These are phyloP conservation scores for Talpa occidentalis DNA, from an alignment of 2,113 vertebrate species.

Conservation along the genomic window DNA sequence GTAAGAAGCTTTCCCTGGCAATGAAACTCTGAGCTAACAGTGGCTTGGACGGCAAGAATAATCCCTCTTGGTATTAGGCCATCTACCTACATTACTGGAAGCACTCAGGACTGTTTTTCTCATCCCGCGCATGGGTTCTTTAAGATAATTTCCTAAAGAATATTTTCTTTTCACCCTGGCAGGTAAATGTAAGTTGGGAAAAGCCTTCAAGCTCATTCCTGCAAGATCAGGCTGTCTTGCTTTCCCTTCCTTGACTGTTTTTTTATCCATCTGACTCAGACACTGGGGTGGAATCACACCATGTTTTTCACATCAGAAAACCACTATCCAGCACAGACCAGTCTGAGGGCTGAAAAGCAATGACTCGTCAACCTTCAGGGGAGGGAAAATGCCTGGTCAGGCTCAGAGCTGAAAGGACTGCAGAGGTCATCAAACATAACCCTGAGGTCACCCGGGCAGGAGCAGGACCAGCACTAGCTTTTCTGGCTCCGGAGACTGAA, in stretches of 20 bases:
- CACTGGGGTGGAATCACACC: no score
- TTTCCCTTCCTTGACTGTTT: background rate
- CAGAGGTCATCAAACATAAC: background rate
- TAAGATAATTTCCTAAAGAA: slow-evolving; percentile 28
- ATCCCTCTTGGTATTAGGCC: background rate
- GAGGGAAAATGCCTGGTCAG: no score
- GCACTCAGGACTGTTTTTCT: background rate
- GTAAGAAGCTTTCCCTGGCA: slow-evolving; percentile 66
- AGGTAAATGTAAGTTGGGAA: background rate
- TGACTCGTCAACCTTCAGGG: background rate
- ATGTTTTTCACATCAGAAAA: background rate
- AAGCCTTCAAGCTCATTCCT: background rate
- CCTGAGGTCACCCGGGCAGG: background rate
- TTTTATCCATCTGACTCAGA: background rate
- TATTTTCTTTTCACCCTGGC: background rate
- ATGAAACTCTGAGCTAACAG: slow-evolving; percentile 53
- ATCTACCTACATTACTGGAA: background rate
- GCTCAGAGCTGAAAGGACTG: background rate
- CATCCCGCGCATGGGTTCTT: background rate
- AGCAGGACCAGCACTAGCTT: background rate
- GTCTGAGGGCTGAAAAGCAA: background rate
- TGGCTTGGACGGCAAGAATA: slow-evolving; percentile 46
- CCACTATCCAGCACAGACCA: no score
- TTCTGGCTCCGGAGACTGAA: background rate
- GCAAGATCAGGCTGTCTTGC: background rate